These are phyloP conservation scores for Tachyglossus aculeatus DNA, from an alignment of 2,797 vertebrate genomes.

Conservation along the genomic window DNA sequence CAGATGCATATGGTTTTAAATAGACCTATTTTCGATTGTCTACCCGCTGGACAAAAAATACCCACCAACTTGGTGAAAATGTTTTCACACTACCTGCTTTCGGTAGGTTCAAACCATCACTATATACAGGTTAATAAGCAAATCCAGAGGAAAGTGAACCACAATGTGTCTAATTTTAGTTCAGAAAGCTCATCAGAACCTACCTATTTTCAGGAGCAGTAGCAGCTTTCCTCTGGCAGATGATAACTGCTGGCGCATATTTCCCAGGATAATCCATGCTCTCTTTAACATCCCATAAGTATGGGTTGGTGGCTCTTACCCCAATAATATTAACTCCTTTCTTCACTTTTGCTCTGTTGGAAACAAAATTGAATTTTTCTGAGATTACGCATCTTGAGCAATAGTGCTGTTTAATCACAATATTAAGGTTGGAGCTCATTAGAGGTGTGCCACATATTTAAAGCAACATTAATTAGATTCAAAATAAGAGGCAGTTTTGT, in stretches of 20 bases:
- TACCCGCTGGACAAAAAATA: no score
- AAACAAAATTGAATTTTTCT: conserved; percentile 10
- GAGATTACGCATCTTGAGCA: neutral
- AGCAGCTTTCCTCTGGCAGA: conserved; percentile 82
- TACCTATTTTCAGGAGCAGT: conserved; percentile 79
- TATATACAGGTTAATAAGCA: no score
- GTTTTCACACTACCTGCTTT: no score
- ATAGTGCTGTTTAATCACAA: no score
- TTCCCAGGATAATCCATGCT: conserved; percentile 69
- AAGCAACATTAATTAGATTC: no score
- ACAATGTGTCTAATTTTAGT: no score
- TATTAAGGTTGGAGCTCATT: no score
- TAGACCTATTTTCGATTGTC: neutral
- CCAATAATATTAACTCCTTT: conserved; percentile 85
- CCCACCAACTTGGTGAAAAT: no score
- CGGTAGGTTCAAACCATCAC: no score
- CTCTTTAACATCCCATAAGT: conserved; percentile 86
- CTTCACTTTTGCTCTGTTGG: conserved; percentile 85
- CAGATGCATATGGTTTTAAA: neutral
- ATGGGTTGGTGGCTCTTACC: conserved; percentile 83
- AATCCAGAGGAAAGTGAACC: no score
- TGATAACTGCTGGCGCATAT: conserved; percentile 78
- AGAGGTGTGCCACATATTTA: no score
- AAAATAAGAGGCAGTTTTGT: no score
- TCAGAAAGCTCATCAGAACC: neutral